Conservation (phyloP, 2,113 vertebrate genomes). For the Lonchura striata region DNA sequence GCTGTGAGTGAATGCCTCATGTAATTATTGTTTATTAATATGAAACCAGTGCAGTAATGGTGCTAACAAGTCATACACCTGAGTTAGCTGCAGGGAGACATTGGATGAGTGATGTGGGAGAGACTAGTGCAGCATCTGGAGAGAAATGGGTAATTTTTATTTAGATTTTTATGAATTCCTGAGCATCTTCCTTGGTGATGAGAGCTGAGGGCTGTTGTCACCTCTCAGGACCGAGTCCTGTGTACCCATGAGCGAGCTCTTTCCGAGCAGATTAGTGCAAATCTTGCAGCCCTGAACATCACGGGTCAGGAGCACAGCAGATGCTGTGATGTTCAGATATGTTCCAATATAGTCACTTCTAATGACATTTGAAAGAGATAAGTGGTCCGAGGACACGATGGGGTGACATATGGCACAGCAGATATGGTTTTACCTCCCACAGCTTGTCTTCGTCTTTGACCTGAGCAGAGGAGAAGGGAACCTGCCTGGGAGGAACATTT, state of each 20-base stretch:
- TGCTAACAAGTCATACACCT: not conserved
- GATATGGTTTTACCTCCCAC: conserved; percentile 1
- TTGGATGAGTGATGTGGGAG: not conserved
- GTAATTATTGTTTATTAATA: not conserved
- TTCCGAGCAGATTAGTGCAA: not conserved
- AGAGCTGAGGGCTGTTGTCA: not conserved
- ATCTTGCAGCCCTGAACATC: not conserved
- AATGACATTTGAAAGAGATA: conserved; percentile 46
- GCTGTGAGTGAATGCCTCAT: not conserved
- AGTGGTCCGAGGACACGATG: not conserved
- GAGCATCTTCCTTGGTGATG: not conserved
- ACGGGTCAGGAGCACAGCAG: not conserved
- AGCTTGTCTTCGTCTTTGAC: conserved; percentile 1
- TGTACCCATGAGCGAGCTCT: not conserved
- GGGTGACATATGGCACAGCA: conserved; percentile 33
- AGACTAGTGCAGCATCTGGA: not conserved
- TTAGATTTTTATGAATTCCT: not conserved
- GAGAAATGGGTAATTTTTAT: not conserved
- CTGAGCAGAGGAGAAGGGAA: conserved; percentile 17
- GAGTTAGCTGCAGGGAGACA: not conserved
- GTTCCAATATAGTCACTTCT: conserved; percentile 11
- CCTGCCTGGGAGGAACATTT: not conserved
- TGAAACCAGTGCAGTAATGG: not conserved
- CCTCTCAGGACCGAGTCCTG: not conserved
- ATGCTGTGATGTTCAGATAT: conserved; percentile 7